phyloP scores from a whole-genome alignment of 2,888 invertebrate genomes.

The Drosophila aldrichi region DNA sequence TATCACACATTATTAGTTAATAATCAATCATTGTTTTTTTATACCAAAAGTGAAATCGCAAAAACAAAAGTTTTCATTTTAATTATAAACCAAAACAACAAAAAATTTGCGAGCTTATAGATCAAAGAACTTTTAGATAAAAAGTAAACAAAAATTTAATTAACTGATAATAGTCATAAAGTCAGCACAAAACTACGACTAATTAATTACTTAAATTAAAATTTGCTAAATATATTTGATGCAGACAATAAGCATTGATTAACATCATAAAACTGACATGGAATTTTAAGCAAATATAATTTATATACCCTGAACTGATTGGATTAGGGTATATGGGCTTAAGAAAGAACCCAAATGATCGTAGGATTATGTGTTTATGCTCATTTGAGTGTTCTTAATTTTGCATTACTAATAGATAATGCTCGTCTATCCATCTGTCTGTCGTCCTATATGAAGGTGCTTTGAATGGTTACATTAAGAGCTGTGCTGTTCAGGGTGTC shows the following conservation, averaged over 20 bases:
- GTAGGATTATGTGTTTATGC: no score
- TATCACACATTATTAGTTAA: constrained; percentile 6
- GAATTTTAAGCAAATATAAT: background rate
- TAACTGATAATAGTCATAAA: background rate
- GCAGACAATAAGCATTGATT: constrained; percentile 4
- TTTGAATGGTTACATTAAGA: no score
- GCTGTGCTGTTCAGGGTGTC: background rate
- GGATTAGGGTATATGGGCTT: background rate
- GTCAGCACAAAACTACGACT: background rate
- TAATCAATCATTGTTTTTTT: background rate
- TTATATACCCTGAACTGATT: background rate
- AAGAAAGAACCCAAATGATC: no score
- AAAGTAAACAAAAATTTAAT: background rate
- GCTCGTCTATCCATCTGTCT: no score
- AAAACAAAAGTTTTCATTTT: background rate
- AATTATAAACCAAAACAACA: background rate
- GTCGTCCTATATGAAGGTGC: no score
- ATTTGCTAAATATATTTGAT: background rate
- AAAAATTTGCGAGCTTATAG: background rate
- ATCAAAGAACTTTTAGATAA: background rate
- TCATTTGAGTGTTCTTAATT: no score
- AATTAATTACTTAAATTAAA: constrained; percentile 1
- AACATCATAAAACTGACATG: background rate
- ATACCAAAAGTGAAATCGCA: background rate
- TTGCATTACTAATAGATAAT: no score